Conservation (phyloP, 2,797 vertebrate species). For the Danio tinwini region DNA sequence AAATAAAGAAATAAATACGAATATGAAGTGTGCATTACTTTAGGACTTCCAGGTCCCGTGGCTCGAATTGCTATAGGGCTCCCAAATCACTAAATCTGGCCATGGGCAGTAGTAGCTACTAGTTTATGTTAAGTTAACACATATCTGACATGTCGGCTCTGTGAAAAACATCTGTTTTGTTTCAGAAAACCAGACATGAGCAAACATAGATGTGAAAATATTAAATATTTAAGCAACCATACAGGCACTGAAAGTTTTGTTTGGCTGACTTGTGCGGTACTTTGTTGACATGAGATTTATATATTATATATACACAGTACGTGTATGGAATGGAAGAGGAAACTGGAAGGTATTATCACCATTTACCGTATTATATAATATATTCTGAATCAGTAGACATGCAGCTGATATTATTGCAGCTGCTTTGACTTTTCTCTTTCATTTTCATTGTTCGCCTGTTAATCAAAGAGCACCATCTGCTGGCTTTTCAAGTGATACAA, state of each 20-base stretch:
- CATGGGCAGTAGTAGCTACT: neutral
- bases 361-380: neutral
- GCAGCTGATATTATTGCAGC: neutral
- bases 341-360: neutral
- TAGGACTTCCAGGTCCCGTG: too few species aligned
- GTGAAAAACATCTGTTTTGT: neutral
- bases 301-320: neutral
- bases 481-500: slow-evolving; percentile 1
- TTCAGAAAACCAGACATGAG: neutral
- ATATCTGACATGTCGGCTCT: neutral
- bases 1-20: too few species aligned
- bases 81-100: too few species aligned
- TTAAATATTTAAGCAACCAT: neutral
- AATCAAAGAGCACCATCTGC: slow-evolving; percentile 34
- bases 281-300: neutral
- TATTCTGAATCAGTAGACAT: neutral
- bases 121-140: neutral
- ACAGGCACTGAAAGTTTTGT: neutral
- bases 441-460: neutral
- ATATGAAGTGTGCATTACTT: too few species aligned
- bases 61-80: too few species aligned
- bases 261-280: neutral
- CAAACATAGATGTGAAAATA: neutral
- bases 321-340: neutral
- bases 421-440: neutral